Base-by-base conservation (phyloP, 2,797 vertebrate genomes). In the Propithecus deckenii region DNA sequence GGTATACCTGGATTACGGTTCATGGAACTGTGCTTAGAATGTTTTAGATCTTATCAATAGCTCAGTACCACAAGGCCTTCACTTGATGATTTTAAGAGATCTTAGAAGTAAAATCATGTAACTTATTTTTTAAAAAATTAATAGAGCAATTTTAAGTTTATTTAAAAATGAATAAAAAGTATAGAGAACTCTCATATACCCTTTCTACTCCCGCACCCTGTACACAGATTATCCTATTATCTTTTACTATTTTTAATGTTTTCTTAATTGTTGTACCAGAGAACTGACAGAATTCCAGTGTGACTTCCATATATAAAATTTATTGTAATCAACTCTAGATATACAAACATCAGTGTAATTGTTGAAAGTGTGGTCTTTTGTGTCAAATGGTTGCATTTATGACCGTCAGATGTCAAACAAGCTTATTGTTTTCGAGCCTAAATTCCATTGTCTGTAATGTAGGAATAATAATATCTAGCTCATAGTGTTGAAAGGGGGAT, bases 191-290 rank as follows among this genome's bases (percentile, higher is more conserved):
- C 28, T 72, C 43, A 71, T 13, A 50, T 35, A 10, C 0, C 4
- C 55, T 15, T 23, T 84, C 2, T 50, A 50, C 46, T 71, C 9
- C 6, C 2, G 6, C 30, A 28, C 41, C 18, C 41, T n/a, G 10
- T 20, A 30, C 25, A 71, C 10, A 32, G 20, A 35, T 46, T 79
- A 61, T 48, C 28, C 35, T 43, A 35, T 52, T 84, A 50, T 48
- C 15, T 87, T 86, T 87, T 23, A 86, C 48, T 79, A 38, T 65
- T 87, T 95, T 92, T 95, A 65, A 59, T 50, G 41, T n/a, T 65
- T 75, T 48, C 11, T 48, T 48, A 75, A 86, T 61, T 80, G 4
- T 79, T 52, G 30, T 91, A 35, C 17, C 18, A 46, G 65, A 63
- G 30, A 80, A 67, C 5, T 57, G n/a, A 28, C 7, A 87, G 20